A percentile compares a stretch with the other conserved stretches of the same genome.
Evolutionary conservation across 2,888 invertebrate genomes (phyloP).

Genomic region (Phengaris arion): DNA sequence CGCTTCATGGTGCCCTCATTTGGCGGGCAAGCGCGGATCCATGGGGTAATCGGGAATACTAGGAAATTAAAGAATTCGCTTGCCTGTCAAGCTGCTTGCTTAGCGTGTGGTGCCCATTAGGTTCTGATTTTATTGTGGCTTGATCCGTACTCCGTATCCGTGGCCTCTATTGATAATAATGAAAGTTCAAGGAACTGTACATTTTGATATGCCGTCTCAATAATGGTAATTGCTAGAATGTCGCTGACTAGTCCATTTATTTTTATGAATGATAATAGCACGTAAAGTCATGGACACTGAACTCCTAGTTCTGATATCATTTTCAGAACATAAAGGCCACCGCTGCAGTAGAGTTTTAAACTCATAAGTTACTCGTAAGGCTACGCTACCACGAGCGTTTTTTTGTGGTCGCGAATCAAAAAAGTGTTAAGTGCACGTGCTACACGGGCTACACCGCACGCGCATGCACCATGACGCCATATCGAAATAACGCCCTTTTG

Average conservation of each 20-base stretch:
- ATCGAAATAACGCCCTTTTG: slow-evolving; percentile 28
- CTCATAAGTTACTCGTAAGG: too few relatives aligned
- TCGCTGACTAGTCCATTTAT: not conserved
- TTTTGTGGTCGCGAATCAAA: too few relatives aligned
- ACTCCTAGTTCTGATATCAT: not conserved
- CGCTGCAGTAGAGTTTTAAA: not conserved
- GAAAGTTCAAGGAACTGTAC: slow-evolving; percentile 5
- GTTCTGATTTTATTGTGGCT: not conserved
- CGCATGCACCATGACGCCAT: slow-evolving; percentile 57
- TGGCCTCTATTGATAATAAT: not conserved
- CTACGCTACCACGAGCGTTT: too few relatives aligned
- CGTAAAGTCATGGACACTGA: not conserved
- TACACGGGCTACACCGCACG: slow-evolving; percentile 42
- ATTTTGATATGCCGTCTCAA: not conserved
- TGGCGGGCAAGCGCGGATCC: too few relatives aligned
- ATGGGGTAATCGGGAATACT: too few relatives aligned
- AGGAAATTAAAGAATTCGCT: too few relatives aligned
- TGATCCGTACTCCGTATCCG: not conserved
- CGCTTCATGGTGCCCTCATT: too few relatives aligned
- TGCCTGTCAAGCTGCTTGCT: not conserved
- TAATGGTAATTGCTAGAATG: not conserved
- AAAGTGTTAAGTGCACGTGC: not conserved
- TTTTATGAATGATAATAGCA: not conserved
- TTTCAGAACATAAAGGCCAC: not conserved
- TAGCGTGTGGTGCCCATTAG: not conserved